phyloP scores from a whole-genome alignment of 2,888 invertebrate genomes.

The Macrophya annulata region DNA sequence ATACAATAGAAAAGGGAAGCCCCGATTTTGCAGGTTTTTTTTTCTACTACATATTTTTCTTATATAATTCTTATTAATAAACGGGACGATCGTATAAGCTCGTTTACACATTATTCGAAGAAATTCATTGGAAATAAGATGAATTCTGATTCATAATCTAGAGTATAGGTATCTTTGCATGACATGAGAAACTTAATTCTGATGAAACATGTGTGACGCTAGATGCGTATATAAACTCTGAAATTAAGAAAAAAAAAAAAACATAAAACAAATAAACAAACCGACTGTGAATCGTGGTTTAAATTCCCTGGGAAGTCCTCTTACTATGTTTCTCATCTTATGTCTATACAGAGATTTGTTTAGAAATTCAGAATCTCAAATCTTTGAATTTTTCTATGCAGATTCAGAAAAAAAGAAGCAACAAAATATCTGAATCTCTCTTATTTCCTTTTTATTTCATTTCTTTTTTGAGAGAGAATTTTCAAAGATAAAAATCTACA shows the following conservation, averaged over 20 bases:
- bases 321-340: not conserved
- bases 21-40: not conserved
- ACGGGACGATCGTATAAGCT: not conserved
- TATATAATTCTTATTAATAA: not conserved
- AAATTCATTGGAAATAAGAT: not conserved
- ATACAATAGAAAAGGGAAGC: not conserved
- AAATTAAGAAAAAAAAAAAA: not conserved
- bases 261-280: not conserved
- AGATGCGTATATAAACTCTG: not conserved
- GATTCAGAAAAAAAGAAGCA: no score
- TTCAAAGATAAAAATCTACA: no score
- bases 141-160: not conserved
- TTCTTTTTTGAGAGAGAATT: no score
- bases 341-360: no score
- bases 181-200: not conserved
- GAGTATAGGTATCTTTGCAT: not conserved
- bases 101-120: not conserved
- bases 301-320: not conserved
- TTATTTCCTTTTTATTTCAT: no score
- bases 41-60: not conserved
- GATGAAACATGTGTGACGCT: no score
- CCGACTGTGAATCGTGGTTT: not conserved
- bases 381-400: no score
- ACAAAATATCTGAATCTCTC: no score
- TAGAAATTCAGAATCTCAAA: no score